Percentiles rank a stretch among this genome's conserved stretches.
Evolutionary conservation across 2,797 vertebrate genomes (phyloP).

Genomic region (Chelon auratus): DNA sequence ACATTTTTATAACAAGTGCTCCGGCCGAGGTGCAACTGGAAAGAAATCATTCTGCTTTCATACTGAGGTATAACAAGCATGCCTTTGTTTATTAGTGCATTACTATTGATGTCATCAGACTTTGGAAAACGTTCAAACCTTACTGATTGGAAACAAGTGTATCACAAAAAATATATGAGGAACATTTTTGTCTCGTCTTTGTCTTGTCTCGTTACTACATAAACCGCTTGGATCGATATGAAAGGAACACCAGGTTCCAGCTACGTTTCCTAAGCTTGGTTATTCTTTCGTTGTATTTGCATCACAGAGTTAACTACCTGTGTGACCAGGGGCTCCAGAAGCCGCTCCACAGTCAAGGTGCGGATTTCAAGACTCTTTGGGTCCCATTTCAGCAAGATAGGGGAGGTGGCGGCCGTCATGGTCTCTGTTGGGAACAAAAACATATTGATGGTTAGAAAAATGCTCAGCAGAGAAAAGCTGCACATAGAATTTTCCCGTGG

Average conservation of each 20-base stretch:
- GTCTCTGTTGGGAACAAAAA: constrained; percentile 72
- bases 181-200: background rate
- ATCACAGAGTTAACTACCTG: constrained; percentile 75
- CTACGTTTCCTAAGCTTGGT: background rate
- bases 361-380: constrained; percentile 90
- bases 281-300: background rate
- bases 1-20: constrained; percentile 46
- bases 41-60: constrained; percentile 12
- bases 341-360: constrained; percentile 88
- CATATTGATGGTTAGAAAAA: constrained; percentile 23
- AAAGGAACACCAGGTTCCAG: background rate
- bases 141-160: background rate
- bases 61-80: constrained; percentile 1
- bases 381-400: constrained; percentile 90
- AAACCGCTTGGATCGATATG: background rate
- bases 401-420: constrained; percentile 89
- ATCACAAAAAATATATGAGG: background rate
- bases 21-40: constrained; percentile 28
- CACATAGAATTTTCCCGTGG: background rate
- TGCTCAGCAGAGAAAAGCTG: background rate
- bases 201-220: background rate
- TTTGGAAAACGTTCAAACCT: background rate
- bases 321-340: constrained; percentile 88
- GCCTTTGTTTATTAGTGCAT: background rate
- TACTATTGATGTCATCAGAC: background rate